phyloP scores from a whole-genome alignment of 2,113 vertebrate genomes.

The Channa argus region DNA sequence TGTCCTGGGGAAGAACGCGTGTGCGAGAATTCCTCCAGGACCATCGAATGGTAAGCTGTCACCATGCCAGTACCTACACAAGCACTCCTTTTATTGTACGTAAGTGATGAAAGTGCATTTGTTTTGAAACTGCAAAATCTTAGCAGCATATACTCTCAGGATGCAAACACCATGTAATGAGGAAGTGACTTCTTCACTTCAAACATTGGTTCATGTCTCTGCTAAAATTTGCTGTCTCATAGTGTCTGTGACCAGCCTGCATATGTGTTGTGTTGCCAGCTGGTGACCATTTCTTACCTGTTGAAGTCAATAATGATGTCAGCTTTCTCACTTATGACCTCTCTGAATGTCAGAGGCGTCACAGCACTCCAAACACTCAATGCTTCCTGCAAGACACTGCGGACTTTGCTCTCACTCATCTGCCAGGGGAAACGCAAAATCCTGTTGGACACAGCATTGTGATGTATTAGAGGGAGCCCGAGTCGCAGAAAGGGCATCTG shows the following conservation, averaged over 20 bases:
- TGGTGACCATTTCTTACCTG: conserved; percentile 46
- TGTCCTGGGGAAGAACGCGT: conserved; percentile 93
- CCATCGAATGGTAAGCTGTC: conserved; percentile 93
- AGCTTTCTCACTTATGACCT: conserved; percentile 54
- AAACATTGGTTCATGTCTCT: too few relatives aligned
- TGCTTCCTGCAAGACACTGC: conserved; percentile 46
- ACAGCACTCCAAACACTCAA: conserved; percentile 63
- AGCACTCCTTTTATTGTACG: conserved; percentile 42
- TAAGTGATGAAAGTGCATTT: neutral
- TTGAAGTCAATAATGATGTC: conserved; percentile 72
- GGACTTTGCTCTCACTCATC: conserved; percentile 64
- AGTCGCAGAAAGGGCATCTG: too few relatives aligned
- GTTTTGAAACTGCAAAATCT: too few relatives aligned
- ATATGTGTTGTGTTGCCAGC: neutral
- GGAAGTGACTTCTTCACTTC: too few relatives aligned
- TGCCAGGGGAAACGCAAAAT: conserved; percentile 70
- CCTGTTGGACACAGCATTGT: conserved; percentile 34
- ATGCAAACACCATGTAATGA: too few relatives aligned
- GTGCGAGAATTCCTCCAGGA: conserved; percentile 91
- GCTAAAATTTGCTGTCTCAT: neutral
- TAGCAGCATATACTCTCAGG: too few relatives aligned
- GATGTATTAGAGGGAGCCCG: neutral
- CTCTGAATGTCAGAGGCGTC: conserved; percentile 67
- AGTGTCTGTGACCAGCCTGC: too few relatives aligned
- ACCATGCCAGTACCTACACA: conserved; percentile 91